Conservation (phyloP, 2,113 vertebrate genomes). For the Sinocyclocheilus grahami region DNA sequence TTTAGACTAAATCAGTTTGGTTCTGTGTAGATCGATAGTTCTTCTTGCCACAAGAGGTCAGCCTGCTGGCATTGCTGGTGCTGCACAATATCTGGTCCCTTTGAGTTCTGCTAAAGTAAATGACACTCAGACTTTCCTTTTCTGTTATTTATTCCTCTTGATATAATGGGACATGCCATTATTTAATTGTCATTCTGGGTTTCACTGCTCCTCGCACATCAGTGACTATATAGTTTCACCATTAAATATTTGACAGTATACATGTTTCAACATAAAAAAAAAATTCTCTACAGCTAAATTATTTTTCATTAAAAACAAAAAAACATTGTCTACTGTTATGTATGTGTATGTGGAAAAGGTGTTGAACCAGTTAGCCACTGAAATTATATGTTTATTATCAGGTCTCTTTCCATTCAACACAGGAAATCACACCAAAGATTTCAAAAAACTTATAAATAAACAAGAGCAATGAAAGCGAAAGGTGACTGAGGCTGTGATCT, state of each 20-base stretch:
- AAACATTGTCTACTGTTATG: no score
- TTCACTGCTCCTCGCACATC: constrained; percentile 8
- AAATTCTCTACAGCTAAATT: no score
- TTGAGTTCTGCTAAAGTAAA: constrained; percentile 83
- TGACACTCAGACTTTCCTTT: background rate
- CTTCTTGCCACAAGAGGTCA: constrained; percentile 86
- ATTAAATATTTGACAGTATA: background rate
- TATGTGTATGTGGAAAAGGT: no score
- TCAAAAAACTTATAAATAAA: no score
- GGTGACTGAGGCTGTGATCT: background rate
- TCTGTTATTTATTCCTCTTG: constrained; percentile 41
- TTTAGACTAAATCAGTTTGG: background rate
- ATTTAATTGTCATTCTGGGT: background rate
- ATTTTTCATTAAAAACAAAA: background rate
- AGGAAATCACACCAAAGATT: no score
- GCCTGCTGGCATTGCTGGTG: constrained; percentile 71
- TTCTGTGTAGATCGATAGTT: constrained; percentile 82
- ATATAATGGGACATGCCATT: background rate
- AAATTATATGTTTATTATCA: no score
- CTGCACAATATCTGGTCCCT: constrained; percentile 81
- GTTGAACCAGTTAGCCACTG: no score
- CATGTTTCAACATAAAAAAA: background rate
- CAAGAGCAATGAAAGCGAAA: background rate
- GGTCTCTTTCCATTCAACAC: no score
- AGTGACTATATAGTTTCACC: background rate